Evolutionary conservation across 2,113 vertebrate species (phyloP).

Genomic region (Grantiella picta): DNA sequence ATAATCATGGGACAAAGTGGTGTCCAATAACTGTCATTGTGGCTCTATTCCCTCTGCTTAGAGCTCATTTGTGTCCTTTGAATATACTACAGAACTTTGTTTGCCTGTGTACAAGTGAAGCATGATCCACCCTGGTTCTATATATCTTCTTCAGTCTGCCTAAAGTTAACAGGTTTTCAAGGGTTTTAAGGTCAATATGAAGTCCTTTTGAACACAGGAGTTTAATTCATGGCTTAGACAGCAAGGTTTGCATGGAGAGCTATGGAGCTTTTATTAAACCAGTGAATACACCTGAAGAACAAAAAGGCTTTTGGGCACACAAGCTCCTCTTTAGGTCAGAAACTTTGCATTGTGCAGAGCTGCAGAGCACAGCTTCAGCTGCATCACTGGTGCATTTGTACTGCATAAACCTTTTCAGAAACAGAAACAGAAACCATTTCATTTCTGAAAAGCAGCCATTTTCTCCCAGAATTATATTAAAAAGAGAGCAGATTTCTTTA

Average conservation of each 20-base stretch:
- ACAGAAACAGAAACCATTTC: not conserved
- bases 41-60: not conserved
- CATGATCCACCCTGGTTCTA: not conserved
- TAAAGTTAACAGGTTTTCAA: not conserved
- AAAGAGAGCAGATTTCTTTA: not conserved
- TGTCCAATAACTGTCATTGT: not conserved
- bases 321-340: not conserved
- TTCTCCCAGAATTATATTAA: not conserved
- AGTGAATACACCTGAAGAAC: not conserved
- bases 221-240: not conserved
- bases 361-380: not conserved
- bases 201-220: not conserved
- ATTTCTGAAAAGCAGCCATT: not conserved
- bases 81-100: not conserved
- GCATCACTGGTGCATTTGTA: not conserved
- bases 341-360: not conserved
- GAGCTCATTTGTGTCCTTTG: not conserved
- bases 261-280: not conserved
- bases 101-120: not conserved
- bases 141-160: not conserved
- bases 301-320: not conserved
- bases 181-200: not conserved
- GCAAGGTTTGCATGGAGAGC: not conserved
- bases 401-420: not conserved
- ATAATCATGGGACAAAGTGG: not conserved